Evolutionary conservation across 2,888 invertebrate genomes (phyloP), one percentile per base, ranked within the genome.

Genomic region (Arge pagana): DNA sequence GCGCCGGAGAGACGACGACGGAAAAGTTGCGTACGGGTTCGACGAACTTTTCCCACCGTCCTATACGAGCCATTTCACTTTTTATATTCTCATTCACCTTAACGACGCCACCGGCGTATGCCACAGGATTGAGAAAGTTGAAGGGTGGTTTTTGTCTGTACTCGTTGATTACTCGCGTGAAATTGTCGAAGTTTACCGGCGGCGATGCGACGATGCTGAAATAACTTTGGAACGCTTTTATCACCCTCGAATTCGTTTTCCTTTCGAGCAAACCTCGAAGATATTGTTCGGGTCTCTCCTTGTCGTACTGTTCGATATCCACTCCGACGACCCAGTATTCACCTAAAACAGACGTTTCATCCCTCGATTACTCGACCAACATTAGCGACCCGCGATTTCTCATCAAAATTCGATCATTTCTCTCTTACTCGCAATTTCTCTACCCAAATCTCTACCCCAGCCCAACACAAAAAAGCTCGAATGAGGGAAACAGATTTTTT

Each of bases 251-350:
- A 39, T 86, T 81, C 1, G 77, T 70, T 68, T 64, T 48, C 31
- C 55, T 65, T 58, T 84, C 80, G 26, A 92, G 78, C 3, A 91
- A 82, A 8, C 91, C 93, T 43, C 87, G 81, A 18, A 95, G 80
- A 77, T 95, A 95, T 61, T 88, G 87, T 40, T 85, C 83, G 0
- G 95, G 92, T 53, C 87, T 84, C 16, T 83, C 81, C 2, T 84
- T 78, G 66, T 93, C 90, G 77, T 94, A 96, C 66, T 93, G 90
- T 62, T 93, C 92, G 10, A 93, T 86, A 68, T 93, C 91, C 4
- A 96, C 90, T 4, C 96, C 96, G 16, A 96, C 88, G 1, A 93
- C 95, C 72, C 93, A 94, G 72, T 96, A 96, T 71, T 95, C 92
- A n/a, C 95, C 92, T 89, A 76, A 24, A 65, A 65, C 56, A 11